Percentiles rank a stretch among this genome's conserved stretches.
Evolutionary conservation across 1,140 invertebrate species (phyloP).

Genomic region (Drosophila oshimai): DNA sequence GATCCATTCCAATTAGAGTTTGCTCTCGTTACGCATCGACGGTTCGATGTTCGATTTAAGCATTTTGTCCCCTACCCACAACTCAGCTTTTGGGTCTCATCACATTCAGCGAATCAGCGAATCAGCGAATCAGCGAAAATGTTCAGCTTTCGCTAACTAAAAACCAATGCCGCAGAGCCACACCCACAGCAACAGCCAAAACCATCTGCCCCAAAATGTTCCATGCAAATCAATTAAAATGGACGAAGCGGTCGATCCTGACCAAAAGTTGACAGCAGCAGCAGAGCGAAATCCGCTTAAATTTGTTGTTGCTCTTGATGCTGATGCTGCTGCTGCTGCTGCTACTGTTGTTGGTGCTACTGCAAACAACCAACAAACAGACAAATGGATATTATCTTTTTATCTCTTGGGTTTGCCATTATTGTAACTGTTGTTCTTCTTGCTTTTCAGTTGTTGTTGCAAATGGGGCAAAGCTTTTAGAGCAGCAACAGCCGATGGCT

Average conservation of each 20-base stretch:
- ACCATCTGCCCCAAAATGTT: constrained; percentile 29
- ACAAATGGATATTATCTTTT: constrained; percentile 77
- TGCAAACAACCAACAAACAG: constrained; percentile 52
- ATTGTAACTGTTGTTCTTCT: constrained; percentile 50
- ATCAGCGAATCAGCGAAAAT: constrained; percentile 42
- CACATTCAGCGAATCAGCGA: neutral
- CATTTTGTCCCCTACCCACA: constrained; percentile 2
- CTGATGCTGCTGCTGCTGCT: constrained; percentile 1
- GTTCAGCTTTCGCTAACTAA: constrained; percentile 26
- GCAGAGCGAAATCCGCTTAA: constrained; percentile 66
- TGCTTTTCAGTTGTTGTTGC: constrained; percentile 47
- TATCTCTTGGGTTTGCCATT: constrained; percentile 61
- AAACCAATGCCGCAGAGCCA: constrained; percentile 28
- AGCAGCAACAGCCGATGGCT: constrained; percentile 32
- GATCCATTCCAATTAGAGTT: constrained; percentile 44
- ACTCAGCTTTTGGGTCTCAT: constrained; percentile 5
- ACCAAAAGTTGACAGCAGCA: constrained; percentile 68
- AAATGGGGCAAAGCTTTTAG: constrained; percentile 73
- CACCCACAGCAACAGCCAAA: constrained; percentile 14
- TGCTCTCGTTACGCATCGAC: constrained; percentile 20
- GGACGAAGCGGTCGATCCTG: constrained; percentile 42
- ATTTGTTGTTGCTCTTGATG: constrained; percentile 38
- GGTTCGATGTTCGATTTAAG: constrained; percentile 27
- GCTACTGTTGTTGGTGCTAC: neutral
- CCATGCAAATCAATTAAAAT: constrained; percentile 75